phyloP scores from a whole-genome alignment of 2,888 invertebrate species.

The Calephelis perditalis region DNA sequence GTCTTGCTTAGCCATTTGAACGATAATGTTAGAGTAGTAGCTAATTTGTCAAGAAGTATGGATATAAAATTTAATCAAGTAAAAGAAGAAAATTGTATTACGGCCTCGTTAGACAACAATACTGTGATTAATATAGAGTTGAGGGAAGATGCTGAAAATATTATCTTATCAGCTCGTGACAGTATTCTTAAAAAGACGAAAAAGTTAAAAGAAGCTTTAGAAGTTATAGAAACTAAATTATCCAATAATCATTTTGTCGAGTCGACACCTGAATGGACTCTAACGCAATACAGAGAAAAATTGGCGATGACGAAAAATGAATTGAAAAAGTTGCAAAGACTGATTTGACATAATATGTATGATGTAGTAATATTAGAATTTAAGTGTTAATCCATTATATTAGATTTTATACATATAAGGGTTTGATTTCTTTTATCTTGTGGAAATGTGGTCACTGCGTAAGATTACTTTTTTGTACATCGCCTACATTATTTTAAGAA shows the following conservation, averaged over 20 bases:
- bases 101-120: conserved; percentile 42
- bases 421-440: no score
- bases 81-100: conserved; percentile 40
- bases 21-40: conserved; percentile 44
- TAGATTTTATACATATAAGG: no score
- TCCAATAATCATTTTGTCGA: conserved; percentile 40
- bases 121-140: conserved; percentile 55
- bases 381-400: no score
- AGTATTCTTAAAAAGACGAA: conserved; percentile 49
- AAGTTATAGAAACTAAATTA: conserved; percentile 49
- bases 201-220: conserved; percentile 46
- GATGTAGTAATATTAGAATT: no score
- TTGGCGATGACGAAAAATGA: conserved; percentile 47
- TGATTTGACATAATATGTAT: conserved; percentile 33
- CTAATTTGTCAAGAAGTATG: conserved; percentile 46
- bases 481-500: no score
- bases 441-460: no score
- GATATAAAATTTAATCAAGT: conserved; percentile 38
- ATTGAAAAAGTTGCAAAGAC: conserved; percentile 51
- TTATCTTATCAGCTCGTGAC: conserved; percentile 43
- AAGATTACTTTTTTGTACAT: no score
- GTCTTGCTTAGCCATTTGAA: conserved; percentile 43
- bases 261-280: conserved; percentile 41
- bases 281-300: conserved; percentile 46
- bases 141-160: conserved; percentile 39